These are phyloP conservation scores for Stylophora pistillata DNA, from an alignment of 64 coral and sea anemone species.

Conservation along the genomic window DNA sequence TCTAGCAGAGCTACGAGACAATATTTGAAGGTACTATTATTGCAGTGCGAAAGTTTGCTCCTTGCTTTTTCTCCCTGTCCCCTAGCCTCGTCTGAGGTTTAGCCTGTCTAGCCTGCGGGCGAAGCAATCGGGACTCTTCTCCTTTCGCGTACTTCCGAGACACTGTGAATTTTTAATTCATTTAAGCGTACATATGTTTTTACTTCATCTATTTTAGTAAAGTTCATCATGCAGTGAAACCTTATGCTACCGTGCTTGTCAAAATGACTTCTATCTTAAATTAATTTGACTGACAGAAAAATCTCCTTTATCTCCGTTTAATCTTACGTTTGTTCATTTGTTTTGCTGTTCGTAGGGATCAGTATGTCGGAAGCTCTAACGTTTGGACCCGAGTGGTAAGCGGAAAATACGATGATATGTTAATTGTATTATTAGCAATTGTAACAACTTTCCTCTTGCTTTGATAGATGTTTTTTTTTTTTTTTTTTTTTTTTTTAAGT, in stretches of 20 bases:
- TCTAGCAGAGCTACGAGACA: constrained; percentile 3
- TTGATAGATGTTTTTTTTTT: neutral
- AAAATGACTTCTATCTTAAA: neutral
- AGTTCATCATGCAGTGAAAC: neutral
- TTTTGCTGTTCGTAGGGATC: neutral
- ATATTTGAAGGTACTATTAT: constrained; percentile 4
- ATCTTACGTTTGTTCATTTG: neutral
- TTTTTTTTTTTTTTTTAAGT: neutral
- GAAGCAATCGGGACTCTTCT: neutral
- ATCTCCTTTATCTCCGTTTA: neutral
- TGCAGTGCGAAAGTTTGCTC: neutral
- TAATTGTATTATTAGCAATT: neutral
- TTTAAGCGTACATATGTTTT: neutral
- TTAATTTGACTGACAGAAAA: neutral
- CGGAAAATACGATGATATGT: neutral
- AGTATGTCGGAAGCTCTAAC: constrained; percentile 76
- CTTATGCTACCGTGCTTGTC: neutral
- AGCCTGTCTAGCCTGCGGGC: neutral
- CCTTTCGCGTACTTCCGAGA: neutral
- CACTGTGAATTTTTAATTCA: constrained; percentile 40
- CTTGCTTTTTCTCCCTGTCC: neutral
- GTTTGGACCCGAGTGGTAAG: constrained; percentile 75
- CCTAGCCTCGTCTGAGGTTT: neutral
- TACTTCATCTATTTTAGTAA: constrained; percentile 1
- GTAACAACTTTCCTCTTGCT: neutral